These are phyloP conservation scores for Rhorus exstirpatorius DNA, from an alignment of 2,888 invertebrate species.

Conservation along the genomic window DNA sequence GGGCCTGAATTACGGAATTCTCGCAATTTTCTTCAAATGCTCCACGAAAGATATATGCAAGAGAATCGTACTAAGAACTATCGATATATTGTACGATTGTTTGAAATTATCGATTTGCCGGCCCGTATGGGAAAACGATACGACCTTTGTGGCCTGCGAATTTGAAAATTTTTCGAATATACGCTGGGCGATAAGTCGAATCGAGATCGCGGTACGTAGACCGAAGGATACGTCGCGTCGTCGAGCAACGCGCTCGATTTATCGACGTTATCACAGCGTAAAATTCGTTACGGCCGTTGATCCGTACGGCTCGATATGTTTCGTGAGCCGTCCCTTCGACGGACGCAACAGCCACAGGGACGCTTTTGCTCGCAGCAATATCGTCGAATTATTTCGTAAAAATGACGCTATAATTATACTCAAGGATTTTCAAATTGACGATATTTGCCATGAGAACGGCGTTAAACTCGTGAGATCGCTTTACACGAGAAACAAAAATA, in stretches of 20 bases:
- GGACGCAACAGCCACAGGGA: conserved; percentile 71
- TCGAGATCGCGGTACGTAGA: conserved; percentile 22
- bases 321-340: conserved; percentile 71
- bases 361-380: conserved; percentile 70
- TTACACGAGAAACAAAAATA: conserved; percentile 44
- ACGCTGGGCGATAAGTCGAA: conserved; percentile 33
- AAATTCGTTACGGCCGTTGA: conserved; percentile 74
- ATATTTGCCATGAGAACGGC: conserved; percentile 65
- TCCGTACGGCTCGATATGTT: conserved; percentile 71
- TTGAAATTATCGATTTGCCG: conserved; percentile 37
- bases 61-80: conserved; percentile 25
- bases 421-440: conserved; percentile 76
- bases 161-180: neutral
- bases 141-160: neutral
- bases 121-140: neutral
- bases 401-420: conserved; percentile 73
- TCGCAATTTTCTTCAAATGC: conserved; percentile 45
- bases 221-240: conserved; percentile 3
- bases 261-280: conserved; percentile 65
- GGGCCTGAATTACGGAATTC: conserved; percentile 14
- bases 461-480: conserved; percentile 66
- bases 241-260: conserved; percentile 45
- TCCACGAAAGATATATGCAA: conserved; percentile 20
- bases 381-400: conserved; percentile 51
- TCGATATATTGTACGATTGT: conserved; percentile 17